Base-by-base conservation (phyloP, 2,888 invertebrate species). In the Caenorhabditis sulstoni region DNA sequence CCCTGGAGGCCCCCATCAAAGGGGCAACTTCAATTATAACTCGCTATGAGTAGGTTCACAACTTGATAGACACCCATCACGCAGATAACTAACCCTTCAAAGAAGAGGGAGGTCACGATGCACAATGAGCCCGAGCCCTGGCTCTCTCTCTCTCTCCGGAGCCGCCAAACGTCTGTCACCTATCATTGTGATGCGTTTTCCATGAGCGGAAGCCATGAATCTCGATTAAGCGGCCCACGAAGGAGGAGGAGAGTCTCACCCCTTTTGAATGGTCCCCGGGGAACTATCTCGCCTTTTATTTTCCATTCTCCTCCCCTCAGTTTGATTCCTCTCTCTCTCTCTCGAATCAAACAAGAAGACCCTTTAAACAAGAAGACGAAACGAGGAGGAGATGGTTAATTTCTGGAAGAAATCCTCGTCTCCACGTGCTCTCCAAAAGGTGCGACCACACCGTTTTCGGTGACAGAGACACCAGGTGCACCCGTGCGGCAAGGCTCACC, bases 181-280 rank as follows among this genome's bases (percentile, higher is more conserved):
- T 73, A 73, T 73, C 64, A 61, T 41, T 71, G 62, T 49, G 71
- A 64, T 64, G 53, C 53, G 37, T 53, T 53, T 53, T 61, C 53
- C 58, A 20, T 16, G 49, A 45, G 52, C 73, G 75, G 75, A 76
- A 76, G 62, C 75, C 57, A 76, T 76, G 75, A 76, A 76, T 76
- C 75, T 68, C 75, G 75, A 76, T 76, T 76, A 76, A 55, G 62
- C 58, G 66, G 59, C 53, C 14, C 3, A n/a, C n/a, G n/a, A n/a
- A n/a, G n/a, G n/a, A n/a, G n/a, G n/a, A n/a, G n/a, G n/a, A n/a
- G n/a, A n/a, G n/a, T 47, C 47, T 29, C 29, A 5, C 7, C 29
- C 29, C 7, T 29, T 29, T 29, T 52, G 64, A 41, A 53, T 53
- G 49, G 35, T 53, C 75, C 67, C 75, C n/a, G 55, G 75, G 75